Evolutionary conservation across 2,888 invertebrate species (phyloP).

Genomic region (Aleiodes alternator): DNA sequence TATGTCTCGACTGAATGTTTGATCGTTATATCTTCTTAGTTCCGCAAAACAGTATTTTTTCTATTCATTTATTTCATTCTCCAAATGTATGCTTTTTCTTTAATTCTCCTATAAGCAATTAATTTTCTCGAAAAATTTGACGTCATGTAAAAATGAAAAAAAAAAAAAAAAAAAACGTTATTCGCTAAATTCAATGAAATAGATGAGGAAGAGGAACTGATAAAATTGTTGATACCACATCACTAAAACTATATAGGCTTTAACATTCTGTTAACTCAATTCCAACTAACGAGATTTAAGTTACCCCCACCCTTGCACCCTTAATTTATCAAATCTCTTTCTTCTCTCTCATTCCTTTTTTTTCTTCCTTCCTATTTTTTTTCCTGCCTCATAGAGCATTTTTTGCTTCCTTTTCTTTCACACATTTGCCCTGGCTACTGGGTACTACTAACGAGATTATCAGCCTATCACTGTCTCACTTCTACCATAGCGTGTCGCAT

Average conservation of each 20-base stretch:
- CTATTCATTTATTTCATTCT: not conserved
- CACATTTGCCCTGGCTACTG: slow-evolving; percentile 34
- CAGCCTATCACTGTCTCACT: slow-evolving; percentile 61
- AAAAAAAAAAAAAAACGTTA: not conserved
- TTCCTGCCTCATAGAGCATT: slow-evolving; percentile 3
- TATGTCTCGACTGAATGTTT: slow-evolving; percentile 49
- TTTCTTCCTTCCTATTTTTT: slow-evolving; percentile 9
- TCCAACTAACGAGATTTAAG: slow-evolving; percentile 58
- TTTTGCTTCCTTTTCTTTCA: slow-evolving; percentile 28
- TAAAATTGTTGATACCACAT: slow-evolving; percentile 42
- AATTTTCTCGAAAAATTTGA: slow-evolving; percentile 9
- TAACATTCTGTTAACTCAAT: slow-evolving; percentile 56
- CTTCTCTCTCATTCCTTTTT: slow-evolving; percentile 40
- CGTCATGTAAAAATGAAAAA: too few species aligned
- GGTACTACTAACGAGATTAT: slow-evolving; percentile 66
- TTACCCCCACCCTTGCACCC: slow-evolving; percentile 21
- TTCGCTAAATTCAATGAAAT: not conserved
- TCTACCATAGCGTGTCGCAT: slow-evolving; percentile 71
- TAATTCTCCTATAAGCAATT: not conserved
- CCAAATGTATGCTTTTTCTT: not conserved
- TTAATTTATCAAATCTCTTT: slow-evolving; percentile 35
- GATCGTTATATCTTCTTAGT: slow-evolving; percentile 52
- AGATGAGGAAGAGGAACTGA: slow-evolving; percentile 23
- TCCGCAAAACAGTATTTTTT: slow-evolving; percentile 37
- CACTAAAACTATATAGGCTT: slow-evolving; percentile 44